These are phyloP conservation scores for Malacoctenus gilli DNA, from an alignment of 2,797 vertebrate genomes.

Conservation along the genomic window DNA sequence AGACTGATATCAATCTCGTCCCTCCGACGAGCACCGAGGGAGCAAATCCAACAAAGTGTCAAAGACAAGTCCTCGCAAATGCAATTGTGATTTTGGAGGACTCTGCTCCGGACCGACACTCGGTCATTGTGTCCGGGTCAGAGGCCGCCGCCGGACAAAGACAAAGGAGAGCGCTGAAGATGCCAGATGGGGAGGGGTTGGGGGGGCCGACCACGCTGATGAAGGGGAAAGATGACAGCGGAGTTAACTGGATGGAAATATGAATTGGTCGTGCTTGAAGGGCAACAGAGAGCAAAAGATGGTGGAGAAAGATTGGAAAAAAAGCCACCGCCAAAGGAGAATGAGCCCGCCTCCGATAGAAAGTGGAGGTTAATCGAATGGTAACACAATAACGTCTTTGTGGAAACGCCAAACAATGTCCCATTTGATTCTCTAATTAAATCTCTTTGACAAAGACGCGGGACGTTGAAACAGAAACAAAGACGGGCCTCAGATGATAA, in stretches of 20 bases:
- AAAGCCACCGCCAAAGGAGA: constrained; percentile 15
- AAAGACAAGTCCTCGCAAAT: neutral
- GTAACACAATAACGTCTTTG: constrained; percentile 47
- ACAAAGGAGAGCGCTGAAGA: neutral
- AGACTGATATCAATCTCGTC: neutral
- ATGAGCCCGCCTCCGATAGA: constrained; percentile 19
- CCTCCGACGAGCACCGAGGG: neutral
- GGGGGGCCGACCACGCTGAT: constrained; percentile 29
- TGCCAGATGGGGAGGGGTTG: constrained; percentile 15
- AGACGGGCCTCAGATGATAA: constrained; percentile 29
- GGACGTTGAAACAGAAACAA: constrained; percentile 32
- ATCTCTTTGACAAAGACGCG: constrained; percentile 47
- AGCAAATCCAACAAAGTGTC: neutral
- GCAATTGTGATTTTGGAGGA: neutral
- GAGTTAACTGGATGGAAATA: constrained; percentile 23
- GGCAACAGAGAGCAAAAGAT: constrained; percentile 33
- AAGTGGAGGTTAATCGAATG: constrained; percentile 51
- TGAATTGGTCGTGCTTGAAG: constrained; percentile 33
- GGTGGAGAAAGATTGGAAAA: constrained; percentile 36
- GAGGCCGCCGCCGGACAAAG: neutral
- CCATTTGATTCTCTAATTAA: constrained; percentile 64
- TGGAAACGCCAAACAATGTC: constrained; percentile 49
- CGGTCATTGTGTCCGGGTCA: neutral
- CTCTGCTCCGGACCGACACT: neutral
- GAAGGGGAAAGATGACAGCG: constrained; percentile 23